These are phyloP conservation scores for Drosophila pseudotalamancana DNA, from an alignment of 2,888 invertebrate genomes.

Conservation along the genomic window DNA sequence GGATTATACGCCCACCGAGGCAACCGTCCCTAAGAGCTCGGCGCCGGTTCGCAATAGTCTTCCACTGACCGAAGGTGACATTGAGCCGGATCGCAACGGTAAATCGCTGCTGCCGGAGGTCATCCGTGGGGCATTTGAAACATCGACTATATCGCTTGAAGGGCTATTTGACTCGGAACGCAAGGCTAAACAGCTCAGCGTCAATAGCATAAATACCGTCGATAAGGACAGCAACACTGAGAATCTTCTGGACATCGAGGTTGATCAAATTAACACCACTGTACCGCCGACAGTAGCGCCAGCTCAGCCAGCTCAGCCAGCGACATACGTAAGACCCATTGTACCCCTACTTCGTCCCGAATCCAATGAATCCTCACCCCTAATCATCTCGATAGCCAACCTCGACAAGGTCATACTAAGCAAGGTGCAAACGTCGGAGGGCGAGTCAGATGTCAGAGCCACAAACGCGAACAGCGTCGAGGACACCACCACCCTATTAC, in stretches of 20 bases:
- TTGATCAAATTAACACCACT: slow-evolving; percentile 5
- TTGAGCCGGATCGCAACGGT: slow-evolving; percentile 61
- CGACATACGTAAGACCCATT: slow-evolving; percentile 82
- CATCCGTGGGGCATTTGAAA: slow-evolving; percentile 85
- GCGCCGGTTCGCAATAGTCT: slow-evolving; percentile 74
- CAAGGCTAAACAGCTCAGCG: slow-evolving; percentile 83
- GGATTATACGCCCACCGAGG: slow-evolving; percentile 83
- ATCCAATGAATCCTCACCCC: slow-evolving; percentile 84
- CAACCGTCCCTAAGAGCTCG: slow-evolving; percentile 45
- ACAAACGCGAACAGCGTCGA: slow-evolving; percentile 15
- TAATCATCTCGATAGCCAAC: slow-evolving; percentile 84
- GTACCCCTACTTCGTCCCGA: slow-evolving; percentile 83
- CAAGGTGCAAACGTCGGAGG: slow-evolving; percentile 78
- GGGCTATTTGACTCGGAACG: slow-evolving; percentile 87
- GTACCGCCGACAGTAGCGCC: slow-evolving; percentile 28
- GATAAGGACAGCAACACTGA: slow-evolving; percentile 51
- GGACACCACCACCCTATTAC: slow-evolving; percentile 21
- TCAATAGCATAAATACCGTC: slow-evolving; percentile 20
- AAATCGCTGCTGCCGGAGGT: slow-evolving; percentile 82
- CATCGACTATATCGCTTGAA: slow-evolving; percentile 89
- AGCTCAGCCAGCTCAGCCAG: slow-evolving; percentile 46
- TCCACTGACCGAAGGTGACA: slow-evolving; percentile 51
- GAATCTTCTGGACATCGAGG: not conserved
- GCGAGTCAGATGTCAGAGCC: slow-evolving; percentile 27
- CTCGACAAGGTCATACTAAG: slow-evolving; percentile 84